phyloP scores from a whole-genome alignment of 2,797 vertebrate genomes.

The Microctenopoma steveboyesi region DNA sequence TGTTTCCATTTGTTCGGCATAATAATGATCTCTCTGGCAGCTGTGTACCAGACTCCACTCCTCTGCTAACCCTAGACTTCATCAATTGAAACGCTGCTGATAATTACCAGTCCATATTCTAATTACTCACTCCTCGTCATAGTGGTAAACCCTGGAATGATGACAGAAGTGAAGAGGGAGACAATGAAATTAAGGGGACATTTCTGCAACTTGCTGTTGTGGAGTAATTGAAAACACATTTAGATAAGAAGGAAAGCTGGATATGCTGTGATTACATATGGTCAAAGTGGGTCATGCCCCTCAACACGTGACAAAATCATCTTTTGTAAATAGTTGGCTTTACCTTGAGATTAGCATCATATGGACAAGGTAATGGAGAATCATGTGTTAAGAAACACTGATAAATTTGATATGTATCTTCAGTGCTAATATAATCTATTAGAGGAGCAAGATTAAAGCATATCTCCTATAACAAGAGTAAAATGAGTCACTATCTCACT shows the following conservation, averaged over 20 bases:
- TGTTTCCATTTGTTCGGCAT: slow-evolving; percentile 63
- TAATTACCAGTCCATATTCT: slow-evolving; percentile 79
- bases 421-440: slow-evolving; percentile 42
- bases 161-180: slow-evolving; percentile 33
- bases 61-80: slow-evolving; percentile 48
- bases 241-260: slow-evolving; percentile 50
- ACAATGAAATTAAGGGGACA: slow-evolving; percentile 41
- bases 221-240: slow-evolving; percentile 68
- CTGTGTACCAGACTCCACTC: slow-evolving; percentile 49
- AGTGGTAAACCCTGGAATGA: slow-evolving; percentile 32
- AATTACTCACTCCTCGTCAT: slow-evolving; percentile 69
- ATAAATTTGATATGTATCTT: slow-evolving; percentile 46
- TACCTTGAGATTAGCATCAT: slow-evolving; percentile 51
- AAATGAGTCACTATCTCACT: slow-evolving; percentile 42
- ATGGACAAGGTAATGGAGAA: slow-evolving; percentile 45
- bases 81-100: slow-evolving; percentile 77
- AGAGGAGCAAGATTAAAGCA: slow-evolving; percentile 54
- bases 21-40: slow-evolving; percentile 71
- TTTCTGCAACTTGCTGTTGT: slow-evolving; percentile 49
- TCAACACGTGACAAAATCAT: slow-evolving; percentile 13
- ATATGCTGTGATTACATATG: slow-evolving; percentile 25
- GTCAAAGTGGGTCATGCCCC: background rate
- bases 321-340: slow-evolving; percentile 39
- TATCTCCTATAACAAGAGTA: slow-evolving; percentile 19
- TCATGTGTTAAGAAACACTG: slow-evolving; percentile 52